Conservation (phyloP, 2,113 vertebrate species). For the Sinocyclocheilus rhinocerous region DNA sequence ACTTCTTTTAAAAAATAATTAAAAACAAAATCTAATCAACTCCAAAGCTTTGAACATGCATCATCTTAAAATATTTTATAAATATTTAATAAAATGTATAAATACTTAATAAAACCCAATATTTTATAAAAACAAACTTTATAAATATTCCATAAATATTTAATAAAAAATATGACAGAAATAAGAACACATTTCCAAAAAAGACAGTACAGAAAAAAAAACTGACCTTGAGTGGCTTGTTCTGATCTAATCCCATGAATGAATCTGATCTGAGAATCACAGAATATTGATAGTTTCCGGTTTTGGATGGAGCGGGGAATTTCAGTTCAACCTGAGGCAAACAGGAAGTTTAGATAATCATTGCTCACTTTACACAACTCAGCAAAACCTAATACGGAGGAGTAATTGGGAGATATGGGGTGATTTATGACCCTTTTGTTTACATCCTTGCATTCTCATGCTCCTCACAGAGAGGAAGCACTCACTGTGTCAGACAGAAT, state of each 20-base stretch:
- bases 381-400: neutral
- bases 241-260: conserved; percentile 95
- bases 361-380: neutral
- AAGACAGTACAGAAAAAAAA: neutral
- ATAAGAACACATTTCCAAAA: neutral
- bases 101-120: too few relatives aligned
- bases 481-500: conserved; percentile 44
- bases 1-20: too few relatives aligned
- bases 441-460: conserved; percentile 17
- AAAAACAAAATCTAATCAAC: too few relatives aligned
- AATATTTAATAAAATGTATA: too few relatives aligned
- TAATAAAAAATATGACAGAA: too few relatives aligned
- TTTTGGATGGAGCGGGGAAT: conserved; percentile 96
- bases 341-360: neutral
- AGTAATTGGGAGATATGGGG: neutral
- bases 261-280: conserved; percentile 96
- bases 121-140: too few relatives aligned
- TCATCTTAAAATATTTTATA: too few relatives aligned
- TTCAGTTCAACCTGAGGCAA: conserved; percentile 91
- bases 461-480: conserved; percentile 15
- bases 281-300: conserved; percentile 97
- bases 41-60: too few relatives aligned
- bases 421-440: conserved; percentile 23
- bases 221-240: conserved; percentile 93
- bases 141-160: too few relatives aligned